Evolutionary conservation across 2,888 invertebrate species (phyloP), one percentile per base, ranked within the genome.

Genomic region (Erebia palarica): DNA sequence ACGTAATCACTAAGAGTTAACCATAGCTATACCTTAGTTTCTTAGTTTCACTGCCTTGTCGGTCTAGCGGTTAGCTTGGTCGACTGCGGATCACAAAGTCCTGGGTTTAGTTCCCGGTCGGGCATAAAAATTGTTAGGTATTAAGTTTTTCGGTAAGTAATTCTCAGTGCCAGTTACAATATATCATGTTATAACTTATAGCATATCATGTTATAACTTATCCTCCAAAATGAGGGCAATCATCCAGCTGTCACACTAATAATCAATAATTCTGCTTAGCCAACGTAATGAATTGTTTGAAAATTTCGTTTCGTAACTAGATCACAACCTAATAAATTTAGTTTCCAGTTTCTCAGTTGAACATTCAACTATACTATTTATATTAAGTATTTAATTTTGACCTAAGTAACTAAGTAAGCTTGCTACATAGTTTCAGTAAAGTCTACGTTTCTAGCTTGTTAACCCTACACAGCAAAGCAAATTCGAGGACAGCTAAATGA

Each of bases 371-470:
- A 63, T 21, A 27, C 27, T 51, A 63, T 47, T 64, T 44, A n/a
- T 21, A 27, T 64, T 64, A n/a, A n/a, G n/a, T n/a, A n/a, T n/a
- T n/a, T 16, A 60, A n/a, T 60, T 63, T 47, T 63, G 42, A 42
- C 36, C 14, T 36, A 42, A 36, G 53, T 53, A 51, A 36, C 53
- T 55, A 13, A 53, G 55, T 16, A 11, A 53, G 65, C 53, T 27
- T 27, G 53, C 51, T 64, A n/a, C n/a, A n/a, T n/a, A 47, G 59
- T 27, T 61, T 61, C 47, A 61, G 47, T 51, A 16, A 53, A 42
- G 65, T n/a, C 53, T 55, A 42, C 65, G 42, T 16, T 65, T 65
- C 53, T 1, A 55, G 53, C 16, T 65, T 65, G 36, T 65, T 65
- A 65, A 65, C 27, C 7, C 7, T 65, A 65, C 36, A 53, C 11